phyloP scores from a whole-genome alignment of 2,113 vertebrate species.

The Ivindomyrus marchei region DNA sequence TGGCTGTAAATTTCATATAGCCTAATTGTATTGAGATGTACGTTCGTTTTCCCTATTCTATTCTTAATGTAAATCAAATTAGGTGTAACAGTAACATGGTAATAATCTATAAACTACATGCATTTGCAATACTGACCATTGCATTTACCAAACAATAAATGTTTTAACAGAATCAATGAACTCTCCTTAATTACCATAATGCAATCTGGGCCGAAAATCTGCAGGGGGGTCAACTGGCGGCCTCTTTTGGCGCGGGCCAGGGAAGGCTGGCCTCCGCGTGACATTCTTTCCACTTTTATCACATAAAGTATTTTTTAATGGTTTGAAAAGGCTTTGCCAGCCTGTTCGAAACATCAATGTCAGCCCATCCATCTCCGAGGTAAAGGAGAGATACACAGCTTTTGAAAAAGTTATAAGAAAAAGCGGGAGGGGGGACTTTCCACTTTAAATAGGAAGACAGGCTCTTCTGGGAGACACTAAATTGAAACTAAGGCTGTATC shows the following conservation, averaged over 20 bases:
- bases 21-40: neutral
- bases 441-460: constrained; percentile 78
- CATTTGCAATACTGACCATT: neutral
- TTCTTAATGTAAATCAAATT: neutral
- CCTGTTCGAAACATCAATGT: constrained; percentile 68
- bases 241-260: neutral
- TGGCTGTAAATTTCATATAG: neutral
- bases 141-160: neutral
- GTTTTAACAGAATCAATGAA: constrained; percentile 7
- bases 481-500: constrained; percentile 98
- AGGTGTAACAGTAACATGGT: neutral
- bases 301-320: constrained; percentile 29
- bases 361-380: constrained; percentile 68
- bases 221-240: neutral
- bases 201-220: neutral
- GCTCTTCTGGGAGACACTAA: constrained; percentile 85
- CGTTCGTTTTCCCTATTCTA: neutral
- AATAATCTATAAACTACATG: neutral
- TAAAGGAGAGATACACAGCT: constrained; percentile 48
- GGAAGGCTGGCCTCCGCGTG: neutral
- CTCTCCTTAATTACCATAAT: neutral
- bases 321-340: constrained; percentile 56
- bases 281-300: constrained; percentile 22
- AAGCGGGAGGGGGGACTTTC: constrained; percentile 59
- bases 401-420: constrained; percentile 53